Evolutionary conservation across 2,797 vertebrate species (phyloP), one percentile per base, ranked within the genome.

Genomic region (Poecilia wingei): DNA sequence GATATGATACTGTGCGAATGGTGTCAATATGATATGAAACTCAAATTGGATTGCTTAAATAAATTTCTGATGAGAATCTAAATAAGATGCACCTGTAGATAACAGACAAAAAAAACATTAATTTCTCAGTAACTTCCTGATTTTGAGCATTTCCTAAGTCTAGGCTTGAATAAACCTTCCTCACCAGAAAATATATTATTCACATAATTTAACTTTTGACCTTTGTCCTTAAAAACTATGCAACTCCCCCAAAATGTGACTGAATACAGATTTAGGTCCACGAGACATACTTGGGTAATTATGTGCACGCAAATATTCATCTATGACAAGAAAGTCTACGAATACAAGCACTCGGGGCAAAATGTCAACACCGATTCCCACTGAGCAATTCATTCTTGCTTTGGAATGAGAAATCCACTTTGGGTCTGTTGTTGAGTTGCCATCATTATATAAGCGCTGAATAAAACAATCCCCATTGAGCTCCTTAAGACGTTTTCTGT

Each of bases 291-390:
- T 51, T 22, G n/a, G 36, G 53, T 43, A 43, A 39, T 2, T 51
- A 16, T 72, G 59, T 68, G 2, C 71, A 76, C 31, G 78, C 64
- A 80, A 72, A 77, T 57, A 78, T 51, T 43, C 5, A 70, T n/a
- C 47, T 39, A 70, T 43, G 25, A 31, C 41, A 18, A 77, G 47
- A 70, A 77, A 77, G 84, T 84, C 70, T 57, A 64, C 55, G 75
- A 80, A 88, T 82, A 81, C 45, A 85, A 82, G 82, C 87, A 87
- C 80, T 82, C 84, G 57, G 69, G 82, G 82, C 68, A 80, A 81
- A 68, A 79, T 86, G 88, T 86, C 86, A 89, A 85, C 79, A 87
- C 41, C 43, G 70, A 86, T 84, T 88, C 82, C 83, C 79, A 88
- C 22, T 43, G 75, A 81, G 83, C 77, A 80, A 85, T 81, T 33